Evolutionary conservation across 2,888 invertebrate genomes (phyloP).

Genomic region (Thecophora atra): DNA sequence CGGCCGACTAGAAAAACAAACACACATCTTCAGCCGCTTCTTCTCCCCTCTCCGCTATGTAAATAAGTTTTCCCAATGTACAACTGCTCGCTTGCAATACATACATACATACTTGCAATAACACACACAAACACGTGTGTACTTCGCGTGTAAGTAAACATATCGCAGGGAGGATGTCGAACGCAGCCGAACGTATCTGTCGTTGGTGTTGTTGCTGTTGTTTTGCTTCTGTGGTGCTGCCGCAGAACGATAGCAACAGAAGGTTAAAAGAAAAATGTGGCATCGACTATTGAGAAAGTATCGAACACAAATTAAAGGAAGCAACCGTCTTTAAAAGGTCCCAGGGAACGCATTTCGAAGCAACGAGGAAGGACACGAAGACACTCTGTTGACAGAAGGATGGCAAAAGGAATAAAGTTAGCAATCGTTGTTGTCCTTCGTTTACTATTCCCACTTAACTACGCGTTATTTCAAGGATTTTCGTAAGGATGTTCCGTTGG

Average conservation of each 20-base stretch:
- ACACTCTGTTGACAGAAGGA: too few relatives aligned
- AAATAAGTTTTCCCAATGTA: too few relatives aligned
- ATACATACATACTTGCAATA: too few relatives aligned
- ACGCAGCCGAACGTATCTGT: too few relatives aligned
- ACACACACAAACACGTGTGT: too few relatives aligned
- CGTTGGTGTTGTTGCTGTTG: neutral
- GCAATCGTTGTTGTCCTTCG: neutral
- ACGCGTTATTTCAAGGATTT: conserved; percentile 27
- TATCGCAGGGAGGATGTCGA: too few relatives aligned
- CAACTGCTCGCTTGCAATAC: too few relatives aligned
- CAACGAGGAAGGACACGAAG: neutral
- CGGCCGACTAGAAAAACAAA: too few relatives aligned
- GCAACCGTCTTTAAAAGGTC: neutral
- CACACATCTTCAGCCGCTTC: too few relatives aligned
- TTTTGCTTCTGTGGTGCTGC: neutral
- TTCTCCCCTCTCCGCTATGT: too few relatives aligned
- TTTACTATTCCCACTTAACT: conserved; percentile 4
- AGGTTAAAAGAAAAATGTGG: conserved; percentile 8
- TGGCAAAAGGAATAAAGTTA: neutral
- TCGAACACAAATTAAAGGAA: conserved; percentile 13
- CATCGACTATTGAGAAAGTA: conserved; percentile 29
- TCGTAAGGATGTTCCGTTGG: conserved; percentile 1
- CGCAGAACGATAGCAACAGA: neutral
- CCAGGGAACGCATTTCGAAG: too few relatives aligned
- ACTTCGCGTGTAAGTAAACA: too few relatives aligned